phyloP scores from a whole-genome alignment of 2,888 invertebrate species.

The Lycocerus yunnanus region DNA sequence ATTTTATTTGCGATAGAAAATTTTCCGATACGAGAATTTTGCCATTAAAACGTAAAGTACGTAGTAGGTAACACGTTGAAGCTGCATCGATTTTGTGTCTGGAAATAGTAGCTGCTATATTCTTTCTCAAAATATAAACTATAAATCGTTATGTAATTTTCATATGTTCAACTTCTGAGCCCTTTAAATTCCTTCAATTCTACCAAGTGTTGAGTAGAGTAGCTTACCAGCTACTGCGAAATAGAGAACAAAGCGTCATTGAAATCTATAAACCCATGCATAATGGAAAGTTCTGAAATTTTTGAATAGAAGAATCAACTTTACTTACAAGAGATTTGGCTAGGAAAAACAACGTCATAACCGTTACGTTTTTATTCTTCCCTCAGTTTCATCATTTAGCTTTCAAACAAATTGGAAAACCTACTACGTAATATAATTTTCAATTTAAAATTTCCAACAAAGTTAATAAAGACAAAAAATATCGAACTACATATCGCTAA shows the following conservation, averaged over 20 bases:
- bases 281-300: conserved; percentile 8
- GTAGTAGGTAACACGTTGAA: not conserved
- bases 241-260: conserved; percentile 23
- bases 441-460: not conserved
- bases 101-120: not conserved
- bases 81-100: not conserved
- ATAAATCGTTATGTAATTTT: not conserved
- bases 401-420: not conserved
- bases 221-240: conserved; percentile 16
- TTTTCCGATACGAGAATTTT: not conserved
- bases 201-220: conserved; percentile 16
- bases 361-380: not conserved
- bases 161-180: conserved; percentile 18
- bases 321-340: not conserved
- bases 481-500: not conserved
- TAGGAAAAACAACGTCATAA: not conserved
- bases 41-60: not conserved
- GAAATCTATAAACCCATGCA: conserved; percentile 20
- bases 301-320: not conserved
- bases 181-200: conserved; percentile 22
- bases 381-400: not conserved
- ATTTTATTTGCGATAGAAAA: no score
- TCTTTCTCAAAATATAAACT: not conserved
- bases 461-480: not conserved
- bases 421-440: not conserved